These are phyloP conservation scores for Hippocampus zosterae DNA, from an alignment of 2,113 vertebrate genomes.

Conservation along the genomic window DNA sequence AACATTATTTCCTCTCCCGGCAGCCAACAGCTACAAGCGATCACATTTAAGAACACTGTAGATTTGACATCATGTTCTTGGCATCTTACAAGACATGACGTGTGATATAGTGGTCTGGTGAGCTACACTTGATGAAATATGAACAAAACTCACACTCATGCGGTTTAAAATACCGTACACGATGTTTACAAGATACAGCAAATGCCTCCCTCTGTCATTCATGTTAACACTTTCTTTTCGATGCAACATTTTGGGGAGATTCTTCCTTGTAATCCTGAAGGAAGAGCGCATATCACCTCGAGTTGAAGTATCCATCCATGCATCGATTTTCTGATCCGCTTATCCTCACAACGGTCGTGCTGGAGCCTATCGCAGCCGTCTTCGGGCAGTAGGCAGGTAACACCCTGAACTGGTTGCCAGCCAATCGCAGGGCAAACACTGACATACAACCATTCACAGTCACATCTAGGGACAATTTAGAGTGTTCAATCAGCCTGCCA, in stretches of 20 bases:
- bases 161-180: neutral
- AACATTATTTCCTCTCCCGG: slow-evolving; percentile 7
- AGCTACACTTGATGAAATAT: neutral
- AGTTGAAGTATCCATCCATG: too few species aligned
- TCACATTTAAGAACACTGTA: neutral
- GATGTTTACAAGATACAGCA: neutral
- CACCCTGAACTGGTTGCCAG: too few species aligned
- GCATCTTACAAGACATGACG: neutral
- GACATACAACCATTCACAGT: too few species aligned
- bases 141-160: neutral
- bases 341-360: too few species aligned
- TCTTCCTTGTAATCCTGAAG: neutral
- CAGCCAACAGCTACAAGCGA: slow-evolving; percentile 8
- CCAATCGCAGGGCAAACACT: too few species aligned
- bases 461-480: too few species aligned
- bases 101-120: neutral
- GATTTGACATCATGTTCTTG: neutral
- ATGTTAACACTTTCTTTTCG: neutral
- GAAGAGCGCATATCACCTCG: neutral
- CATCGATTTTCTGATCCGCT: too few species aligned
- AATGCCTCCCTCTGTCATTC: neutral
- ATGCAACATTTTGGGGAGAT: neutral
- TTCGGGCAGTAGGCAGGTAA: too few species aligned
- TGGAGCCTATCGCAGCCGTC: too few species aligned
- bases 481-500: too few species aligned